Percentiles rank a stretch among this genome's conserved stretches.
Conservation (phyloP, 2,113 vertebrate species). For the Nannospalax galili region DNA sequence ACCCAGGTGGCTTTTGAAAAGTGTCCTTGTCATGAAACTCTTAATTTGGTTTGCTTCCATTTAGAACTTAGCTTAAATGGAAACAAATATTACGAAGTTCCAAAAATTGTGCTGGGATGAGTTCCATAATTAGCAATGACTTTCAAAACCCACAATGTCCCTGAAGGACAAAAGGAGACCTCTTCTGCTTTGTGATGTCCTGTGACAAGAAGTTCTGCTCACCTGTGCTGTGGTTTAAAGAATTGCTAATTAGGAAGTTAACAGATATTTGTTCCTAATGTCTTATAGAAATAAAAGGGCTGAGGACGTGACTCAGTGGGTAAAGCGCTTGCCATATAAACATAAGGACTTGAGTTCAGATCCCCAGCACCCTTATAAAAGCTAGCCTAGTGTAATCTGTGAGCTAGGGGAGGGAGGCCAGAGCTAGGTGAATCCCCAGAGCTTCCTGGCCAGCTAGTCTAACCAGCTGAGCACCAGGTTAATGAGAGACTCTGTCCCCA, state of each 20-base stretch:
- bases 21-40: neutral
- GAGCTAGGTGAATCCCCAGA: neutral
- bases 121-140: neutral
- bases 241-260: neutral
- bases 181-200: neutral
- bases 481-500: neutral
- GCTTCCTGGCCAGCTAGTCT: too few species aligned
- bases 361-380: neutral
- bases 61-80: neutral
- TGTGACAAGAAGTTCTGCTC: neutral
- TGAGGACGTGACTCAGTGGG: neutral
- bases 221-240: neutral
- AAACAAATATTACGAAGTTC: neutral
- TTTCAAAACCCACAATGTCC: conserved; percentile 21
- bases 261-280: neutral
- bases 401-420: too few species aligned
- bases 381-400: too few species aligned
- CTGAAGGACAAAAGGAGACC: neutral
- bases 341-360: neutral
- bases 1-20: neutral
- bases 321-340: neutral
- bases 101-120: neutral
- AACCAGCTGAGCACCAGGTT: neutral
- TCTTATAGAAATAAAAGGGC: neutral
- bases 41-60: neutral